These are phyloP conservation scores for Zele albiditarsus DNA, from an alignment of 2,888 invertebrate genomes.

Conservation along the genomic window DNA sequence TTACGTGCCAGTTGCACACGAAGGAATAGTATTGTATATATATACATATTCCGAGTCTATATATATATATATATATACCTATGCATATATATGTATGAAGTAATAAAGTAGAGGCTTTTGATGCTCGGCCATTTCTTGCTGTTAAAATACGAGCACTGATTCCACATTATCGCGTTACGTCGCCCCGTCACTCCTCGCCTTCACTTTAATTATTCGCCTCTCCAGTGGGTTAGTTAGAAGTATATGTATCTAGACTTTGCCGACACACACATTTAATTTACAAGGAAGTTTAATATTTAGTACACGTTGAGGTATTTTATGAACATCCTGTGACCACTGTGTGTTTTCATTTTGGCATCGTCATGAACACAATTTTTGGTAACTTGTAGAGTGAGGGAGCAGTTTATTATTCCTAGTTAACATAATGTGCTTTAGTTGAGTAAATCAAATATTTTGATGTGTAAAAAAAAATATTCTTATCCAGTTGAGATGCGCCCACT, in stretches of 20 bases:
- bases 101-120: constrained; percentile 37
- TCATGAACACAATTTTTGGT: not conserved
- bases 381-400: too few species aligned
- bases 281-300: constrained; percentile 54
- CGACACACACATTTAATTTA: constrained; percentile 1
- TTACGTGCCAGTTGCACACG: constrained; percentile 14
- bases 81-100: not conserved
- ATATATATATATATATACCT: not conserved
- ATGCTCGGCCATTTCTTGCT: constrained; percentile 54
- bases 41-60: constrained; percentile 3
- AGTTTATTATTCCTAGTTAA: too few species aligned
- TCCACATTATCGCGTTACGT: constrained; percentile 60
- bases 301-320: constrained; percentile 44
- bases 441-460: too few species aligned
- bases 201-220: constrained; percentile 60
- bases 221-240: constrained; percentile 2
- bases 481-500: too few species aligned
- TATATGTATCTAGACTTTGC: not conserved
- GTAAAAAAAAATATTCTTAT: too few species aligned
- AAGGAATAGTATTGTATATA: constrained; percentile 8
- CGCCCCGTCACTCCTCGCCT: constrained; percentile 57
- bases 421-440: too few species aligned
- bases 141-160: constrained; percentile 61
- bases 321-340: not conserved
- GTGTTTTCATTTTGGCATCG: not conserved